Base-by-base conservation (phyloP, 2,888 invertebrate genomes). In the Anagyrus pseudococci region DNA sequence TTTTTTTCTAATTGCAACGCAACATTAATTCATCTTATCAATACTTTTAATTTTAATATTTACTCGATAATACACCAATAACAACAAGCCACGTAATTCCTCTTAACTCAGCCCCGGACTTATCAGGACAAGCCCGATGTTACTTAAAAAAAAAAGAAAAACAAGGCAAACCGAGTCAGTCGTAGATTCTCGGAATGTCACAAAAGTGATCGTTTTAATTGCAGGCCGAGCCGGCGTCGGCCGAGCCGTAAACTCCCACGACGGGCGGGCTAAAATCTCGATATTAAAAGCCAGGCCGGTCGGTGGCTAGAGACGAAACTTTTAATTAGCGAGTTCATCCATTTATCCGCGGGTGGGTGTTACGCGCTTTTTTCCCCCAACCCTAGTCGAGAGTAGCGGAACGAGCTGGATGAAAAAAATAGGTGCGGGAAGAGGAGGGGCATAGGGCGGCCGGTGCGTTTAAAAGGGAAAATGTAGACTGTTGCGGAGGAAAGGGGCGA, bases 291-390 rank as follows among this genome's bases (percentile, higher is more conserved):
- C 44, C 25, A 19, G 8, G 25, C 33, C 50, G 19, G 37, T 17
- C 8, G 44, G 8, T 10, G 58, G 40, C 29, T 29, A 10, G 58
- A 40, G 33, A 66, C 57, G 71, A 71, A 76, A 76, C 72, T 78
- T 77, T 77, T 76, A 76, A 78, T 78, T 77, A 76, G 75, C 71
- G 70, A 72, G 72, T 73, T 77, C 74, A 74, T 75, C 70, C 75
- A 71, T 76, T 75, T 73, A 73, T 75, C 67, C 70, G 67, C 66
- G 70, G 26, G 22, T 37, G 37, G 22, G 19, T 25, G 19, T 3
- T 3, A 26, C n/a, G n/a, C n/a, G n/a, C n/a, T n/a, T n/a, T n/a
- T n/a, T n/a, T n/a, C n/a, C n/a, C n/a, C n/a, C n/a, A n/a, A n/a
- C n/a, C n/a, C n/a, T n/a, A n/a, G n/a, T n/a, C n/a, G n/a, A n/a